Base-by-base conservation (phyloP, 2,888 invertebrate genomes). In the Temnothorax ravouxi region DNA sequence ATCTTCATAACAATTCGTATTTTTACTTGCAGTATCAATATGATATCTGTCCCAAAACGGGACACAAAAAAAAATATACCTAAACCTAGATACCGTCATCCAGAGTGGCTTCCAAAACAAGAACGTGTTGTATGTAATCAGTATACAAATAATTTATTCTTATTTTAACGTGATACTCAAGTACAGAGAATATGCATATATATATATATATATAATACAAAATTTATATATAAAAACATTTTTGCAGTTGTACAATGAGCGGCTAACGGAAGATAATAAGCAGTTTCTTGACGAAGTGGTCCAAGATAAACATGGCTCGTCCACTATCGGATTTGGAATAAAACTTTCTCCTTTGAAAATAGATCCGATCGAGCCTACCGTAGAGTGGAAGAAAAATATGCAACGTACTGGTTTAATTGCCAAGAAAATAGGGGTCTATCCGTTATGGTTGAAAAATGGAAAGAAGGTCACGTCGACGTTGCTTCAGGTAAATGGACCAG, bases 391-490 rank as follows among this genome's bases (percentile, higher is more conserved):
- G 2, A 95, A 96, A 9, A 90, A 92, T 64, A 96, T 97, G 8
- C 95, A 96, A 75, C 96, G 99, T 92, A 96, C 97, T 76, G 99
- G 99, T 11, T 94, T 99, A 0, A 97, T 99, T 92, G 99, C 98
- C 0, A 96, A 97, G 79, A 99, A 99, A 96, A 97, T 99, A 92
- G 99, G 99, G 5, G 96, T 97, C 86, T 97, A 98, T 95, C 99
- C 99, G 1, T 95, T 99, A 94, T 99, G 99, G 99, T 95, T 97
- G 4, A 98, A 98, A 94, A 96, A 97, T 95, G 99, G 99, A 1
- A 96, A 96, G 91, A 97, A 96, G 95, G 95, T 98, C 83, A 94
- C 95, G 34, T 97, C 98, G 0, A 99, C 99, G 3, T 95, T 99
- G 88, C 94, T 99, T 79, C 99, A 99, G 96, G 98, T 99, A 93